phyloP scores from a whole-genome alignment of 2,797 vertebrate species.

The Carcharodon carcharias region DNA sequence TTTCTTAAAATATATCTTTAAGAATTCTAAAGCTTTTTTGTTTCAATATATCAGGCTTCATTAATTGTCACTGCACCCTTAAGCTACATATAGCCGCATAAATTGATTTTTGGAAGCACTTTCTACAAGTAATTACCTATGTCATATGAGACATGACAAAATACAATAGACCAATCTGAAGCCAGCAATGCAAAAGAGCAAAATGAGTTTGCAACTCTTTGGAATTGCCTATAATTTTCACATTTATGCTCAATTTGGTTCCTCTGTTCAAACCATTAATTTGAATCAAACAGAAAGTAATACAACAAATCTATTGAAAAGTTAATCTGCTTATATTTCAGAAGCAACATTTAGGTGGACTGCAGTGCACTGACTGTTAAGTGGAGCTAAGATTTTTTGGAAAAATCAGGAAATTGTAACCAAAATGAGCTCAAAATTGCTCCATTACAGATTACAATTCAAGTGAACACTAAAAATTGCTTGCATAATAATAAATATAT shows the following conservation, averaged over 20 bases:
- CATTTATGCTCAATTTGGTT: conserved; percentile 48
- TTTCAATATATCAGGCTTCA: conserved; percentile 51
- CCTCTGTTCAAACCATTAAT: conserved; percentile 48
- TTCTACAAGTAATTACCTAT: conserved; percentile 48
- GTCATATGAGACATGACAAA: conserved; percentile 43
- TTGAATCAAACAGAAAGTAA: conserved; percentile 44
- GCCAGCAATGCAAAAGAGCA: conserved; percentile 35
- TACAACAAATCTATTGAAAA: conserved; percentile 36
- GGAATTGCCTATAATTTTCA: conserved; percentile 47
- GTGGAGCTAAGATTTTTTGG: not conserved
- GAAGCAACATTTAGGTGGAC: not conserved
- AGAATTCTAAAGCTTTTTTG: conserved; percentile 40
- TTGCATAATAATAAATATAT: not conserved
- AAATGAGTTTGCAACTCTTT: conserved; percentile 40
- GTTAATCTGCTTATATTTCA: not conserved
- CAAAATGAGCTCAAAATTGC: not conserved
- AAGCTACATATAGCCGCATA: conserved; percentile 45
- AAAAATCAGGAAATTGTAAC: not conserved
- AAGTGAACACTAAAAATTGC: not conserved
- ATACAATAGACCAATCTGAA: conserved; percentile 40
- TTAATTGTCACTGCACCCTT: conserved; percentile 44
- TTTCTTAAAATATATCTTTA: conserved; percentile 7
- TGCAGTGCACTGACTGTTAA: not conserved
- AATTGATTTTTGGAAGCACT: conserved; percentile 44
- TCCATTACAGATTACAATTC: not conserved